Evolutionary conservation across 2,888 invertebrate genomes (phyloP).

Genomic region (Dasypogon diadema): DNA sequence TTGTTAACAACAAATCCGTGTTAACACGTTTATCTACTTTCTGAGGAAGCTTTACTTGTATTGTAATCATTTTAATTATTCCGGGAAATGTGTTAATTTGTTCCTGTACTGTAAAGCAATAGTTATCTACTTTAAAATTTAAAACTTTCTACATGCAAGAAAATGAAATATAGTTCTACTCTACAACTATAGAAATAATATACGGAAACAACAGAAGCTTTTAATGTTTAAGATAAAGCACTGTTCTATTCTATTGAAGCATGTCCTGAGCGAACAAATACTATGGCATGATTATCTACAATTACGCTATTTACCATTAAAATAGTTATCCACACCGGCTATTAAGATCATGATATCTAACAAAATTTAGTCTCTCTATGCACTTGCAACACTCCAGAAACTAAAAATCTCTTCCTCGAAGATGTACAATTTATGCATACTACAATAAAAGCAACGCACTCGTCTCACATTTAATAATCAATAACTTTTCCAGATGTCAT

Average conservation of each 20-base stretch:
- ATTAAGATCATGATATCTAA: conserved; percentile 66
- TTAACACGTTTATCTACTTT: too few species aligned
- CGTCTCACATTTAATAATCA: conserved; percentile 41
- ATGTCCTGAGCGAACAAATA: not conserved
- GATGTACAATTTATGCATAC: not conserved
- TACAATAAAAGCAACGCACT: conserved; percentile 5
- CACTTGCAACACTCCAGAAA: conserved; percentile 7
- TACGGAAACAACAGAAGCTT: not conserved
- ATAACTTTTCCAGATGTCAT: conserved; percentile 39
- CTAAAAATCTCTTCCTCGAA: not conserved
- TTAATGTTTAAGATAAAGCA: not conserved
- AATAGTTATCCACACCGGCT: conserved; percentile 68
- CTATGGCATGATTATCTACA: not conserved
- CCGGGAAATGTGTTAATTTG: too few species aligned
- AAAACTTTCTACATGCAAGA: too few species aligned
- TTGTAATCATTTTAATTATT: too few species aligned
- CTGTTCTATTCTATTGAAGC: not conserved
- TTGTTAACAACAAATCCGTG: too few species aligned
- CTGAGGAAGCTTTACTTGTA: too few species aligned
- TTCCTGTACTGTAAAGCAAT: too few species aligned
- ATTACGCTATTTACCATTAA: conserved; percentile 63
- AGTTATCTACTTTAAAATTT: too few species aligned
- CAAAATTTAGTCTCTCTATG: conserved; percentile 8
- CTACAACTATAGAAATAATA: not conserved
- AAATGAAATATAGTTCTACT: too few species aligned